Percentiles rank a stretch among this genome's conserved stretches.
These are phyloP conservation scores for Anastrepha obliqua DNA, from an alignment of 1,140 invertebrate genomes.

Conservation along the genomic window DNA sequence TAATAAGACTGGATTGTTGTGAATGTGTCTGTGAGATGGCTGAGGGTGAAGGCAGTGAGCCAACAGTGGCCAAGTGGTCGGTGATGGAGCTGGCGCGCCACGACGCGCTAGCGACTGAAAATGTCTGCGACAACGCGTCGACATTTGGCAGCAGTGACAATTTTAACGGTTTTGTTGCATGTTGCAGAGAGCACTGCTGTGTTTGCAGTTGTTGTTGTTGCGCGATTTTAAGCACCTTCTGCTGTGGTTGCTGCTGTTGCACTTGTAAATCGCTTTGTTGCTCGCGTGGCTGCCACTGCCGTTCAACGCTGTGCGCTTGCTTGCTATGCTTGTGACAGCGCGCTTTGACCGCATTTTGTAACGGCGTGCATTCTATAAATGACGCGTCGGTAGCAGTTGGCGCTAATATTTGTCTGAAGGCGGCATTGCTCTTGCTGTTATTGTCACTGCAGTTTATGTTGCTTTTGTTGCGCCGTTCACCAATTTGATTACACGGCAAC, in stretches of 20 bases:
- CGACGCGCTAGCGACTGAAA: not conserved
- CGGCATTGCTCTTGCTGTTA: no score
- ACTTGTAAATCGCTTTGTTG: not conserved
- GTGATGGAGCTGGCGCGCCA: not conserved
- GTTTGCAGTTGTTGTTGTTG: not conserved
- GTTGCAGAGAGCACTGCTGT: not conserved
- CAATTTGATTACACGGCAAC: not conserved
- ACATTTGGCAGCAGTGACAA: conserved; percentile 11
- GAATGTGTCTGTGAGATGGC: conserved; percentile 54
- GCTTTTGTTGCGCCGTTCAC: conserved; percentile 23
- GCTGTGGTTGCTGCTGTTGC: not conserved
- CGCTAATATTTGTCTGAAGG: not conserved
- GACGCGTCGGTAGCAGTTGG: not conserved
- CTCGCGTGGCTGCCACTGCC: not conserved
- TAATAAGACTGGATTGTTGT: conserved; percentile 63
- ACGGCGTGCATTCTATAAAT: not conserved
- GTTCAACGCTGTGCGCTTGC: not conserved
- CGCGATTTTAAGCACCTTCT: not conserved
- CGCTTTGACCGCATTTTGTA: not conserved
- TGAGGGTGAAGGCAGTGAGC: not conserved
- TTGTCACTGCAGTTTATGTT: not conserved
- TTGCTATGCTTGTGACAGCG: conserved; percentile 7
- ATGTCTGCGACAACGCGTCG: not conserved
- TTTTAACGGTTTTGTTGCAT: not conserved
- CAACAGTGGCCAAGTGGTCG: not conserved